Evolutionary conservation across 2,888 invertebrate species (phyloP), one percentile per base, ranked within the genome.

Genomic region (Agrotis puta): DNA sequence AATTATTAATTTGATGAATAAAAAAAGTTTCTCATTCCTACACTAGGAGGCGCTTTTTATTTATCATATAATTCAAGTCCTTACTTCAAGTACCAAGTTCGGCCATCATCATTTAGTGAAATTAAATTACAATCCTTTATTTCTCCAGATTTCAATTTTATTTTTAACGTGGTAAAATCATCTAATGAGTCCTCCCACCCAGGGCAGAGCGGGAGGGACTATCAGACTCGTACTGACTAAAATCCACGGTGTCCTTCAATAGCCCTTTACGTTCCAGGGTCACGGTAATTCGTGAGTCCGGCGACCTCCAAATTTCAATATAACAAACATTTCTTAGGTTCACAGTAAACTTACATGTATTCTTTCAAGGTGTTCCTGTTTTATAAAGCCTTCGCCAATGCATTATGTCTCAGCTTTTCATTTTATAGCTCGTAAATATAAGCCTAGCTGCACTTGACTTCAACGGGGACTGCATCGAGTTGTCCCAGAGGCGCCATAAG

Each of bases 401-500:
- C 27, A 43, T 72, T 50, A 64, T 73, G n/a, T 2, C 33, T 48
- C 39, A n/a, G n/a, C 13, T 11, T 73, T 58, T 76, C 51, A 76
- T 70, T 45, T 50, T 2, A 13, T 18, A 13, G 57, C 57, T 54
- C 76, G 14, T 79, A 79, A 77, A 74, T 79, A 68, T 27, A 47
- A 45, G 62, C 33, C 47, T 24, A 33, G 27, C 11, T 27, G 50
- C 22, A 43, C 57, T 56, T 20, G 43, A 20, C 45, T 63, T 64
- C 27, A 66, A 57, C 51, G 39, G 9, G 39, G 47, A 39, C 75
- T 79, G 77, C 77, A 79, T 53, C 22, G 57, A 53, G 18, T 24
- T 13, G 24, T 79, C 77, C 77, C 77, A 16, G 20, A 63, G 80
- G 77, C 45, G 16, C 68, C 58, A 63, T 77, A 63, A 74, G 62